A percentile compares a stretch with the other conserved stretches of the same genome.
phyloP scores from a whole-genome alignment of 2,113 vertebrate genomes.

The Oenanthe melanoleuca region DNA sequence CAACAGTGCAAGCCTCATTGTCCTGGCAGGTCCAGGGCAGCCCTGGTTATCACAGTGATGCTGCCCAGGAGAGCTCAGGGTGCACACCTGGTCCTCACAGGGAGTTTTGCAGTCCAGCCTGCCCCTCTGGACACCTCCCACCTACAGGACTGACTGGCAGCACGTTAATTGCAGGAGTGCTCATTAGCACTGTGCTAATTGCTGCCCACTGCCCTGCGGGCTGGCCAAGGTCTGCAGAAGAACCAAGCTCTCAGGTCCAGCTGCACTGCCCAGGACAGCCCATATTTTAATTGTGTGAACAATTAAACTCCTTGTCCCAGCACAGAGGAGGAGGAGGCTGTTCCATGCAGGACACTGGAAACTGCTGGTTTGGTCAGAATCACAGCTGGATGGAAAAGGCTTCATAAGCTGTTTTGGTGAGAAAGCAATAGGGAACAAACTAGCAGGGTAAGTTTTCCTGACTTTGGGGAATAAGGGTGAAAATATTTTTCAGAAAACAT shows the following conservation, averaged over 20 bases:
- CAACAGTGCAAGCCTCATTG: neutral
- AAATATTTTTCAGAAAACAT: neutral
- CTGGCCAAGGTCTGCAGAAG: neutral
- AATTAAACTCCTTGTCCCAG: too few relatives aligned
- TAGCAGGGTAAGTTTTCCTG: neutral
- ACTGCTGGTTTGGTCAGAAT: neutral
- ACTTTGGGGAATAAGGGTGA: neutral
- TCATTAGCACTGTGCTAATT: accelerated
- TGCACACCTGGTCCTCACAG: neutral
- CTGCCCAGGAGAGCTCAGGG: neutral
- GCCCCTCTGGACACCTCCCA: neutral
- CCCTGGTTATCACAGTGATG: accelerated
- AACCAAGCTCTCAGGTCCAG: neutral
- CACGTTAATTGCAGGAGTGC: neutral
- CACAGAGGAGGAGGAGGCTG: too few relatives aligned
- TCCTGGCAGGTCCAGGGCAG: neutral
- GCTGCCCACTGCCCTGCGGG: accelerated
- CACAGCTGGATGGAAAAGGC: neutral
- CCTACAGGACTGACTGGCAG: neutral
- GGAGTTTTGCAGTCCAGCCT: neutral
- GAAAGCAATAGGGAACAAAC: neutral
- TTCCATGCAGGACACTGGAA: neutral
- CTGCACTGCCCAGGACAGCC: neutral
- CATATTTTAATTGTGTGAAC: too few relatives aligned
- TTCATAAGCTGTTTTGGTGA: neutral